Evolutionary conservation across 2,113 vertebrate species (phyloP).

Genomic region (Siniperca knerii): DNA sequence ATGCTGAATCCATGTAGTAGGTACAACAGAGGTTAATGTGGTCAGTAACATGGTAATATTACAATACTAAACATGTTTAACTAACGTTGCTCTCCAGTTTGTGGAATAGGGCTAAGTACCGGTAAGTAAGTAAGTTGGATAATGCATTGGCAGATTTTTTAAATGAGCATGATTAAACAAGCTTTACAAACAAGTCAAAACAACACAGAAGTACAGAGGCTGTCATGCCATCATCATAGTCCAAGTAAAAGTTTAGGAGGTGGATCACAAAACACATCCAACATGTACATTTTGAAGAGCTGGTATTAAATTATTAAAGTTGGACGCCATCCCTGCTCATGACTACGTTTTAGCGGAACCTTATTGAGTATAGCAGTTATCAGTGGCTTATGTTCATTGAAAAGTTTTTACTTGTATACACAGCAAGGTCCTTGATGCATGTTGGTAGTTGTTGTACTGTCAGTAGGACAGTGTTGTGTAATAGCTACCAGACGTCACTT

Average conservation of each 20-base stretch:
- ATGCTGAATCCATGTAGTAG: slow-evolving; percentile 36
- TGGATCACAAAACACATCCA: neutral
- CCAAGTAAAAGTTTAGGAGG: slow-evolving; percentile 5
- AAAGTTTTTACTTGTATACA: slow-evolving; percentile 44
- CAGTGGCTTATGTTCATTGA: slow-evolving; percentile 37
- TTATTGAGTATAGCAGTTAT: neutral
- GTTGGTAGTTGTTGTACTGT: slow-evolving; percentile 34
- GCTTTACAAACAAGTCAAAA: slow-evolving; percentile 1
- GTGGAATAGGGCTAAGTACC: neutral
- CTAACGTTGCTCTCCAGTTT: neutral
- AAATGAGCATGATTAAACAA: slow-evolving; percentile 7
- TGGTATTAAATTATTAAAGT: neutral
- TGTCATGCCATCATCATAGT: neutral
- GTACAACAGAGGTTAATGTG: slow-evolving; percentile 35
- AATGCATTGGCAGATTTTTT: neutral
- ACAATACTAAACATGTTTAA: slow-evolving; percentile 23
- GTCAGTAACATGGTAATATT: slow-evolving; percentile 13
- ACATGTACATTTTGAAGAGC: neutral
- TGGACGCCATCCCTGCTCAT: neutral
- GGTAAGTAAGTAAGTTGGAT: too few relatives aligned
- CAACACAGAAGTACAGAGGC: neutral
- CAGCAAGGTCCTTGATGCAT: slow-evolving; percentile 33
- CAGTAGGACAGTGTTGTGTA: slow-evolving; percentile 70
- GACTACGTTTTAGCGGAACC: neutral
- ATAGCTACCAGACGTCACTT: slow-evolving; percentile 71